These are phyloP conservation scores for Tethea ocularis DNA, from an alignment of 2,888 invertebrate species.

Conservation along the genomic window DNA sequence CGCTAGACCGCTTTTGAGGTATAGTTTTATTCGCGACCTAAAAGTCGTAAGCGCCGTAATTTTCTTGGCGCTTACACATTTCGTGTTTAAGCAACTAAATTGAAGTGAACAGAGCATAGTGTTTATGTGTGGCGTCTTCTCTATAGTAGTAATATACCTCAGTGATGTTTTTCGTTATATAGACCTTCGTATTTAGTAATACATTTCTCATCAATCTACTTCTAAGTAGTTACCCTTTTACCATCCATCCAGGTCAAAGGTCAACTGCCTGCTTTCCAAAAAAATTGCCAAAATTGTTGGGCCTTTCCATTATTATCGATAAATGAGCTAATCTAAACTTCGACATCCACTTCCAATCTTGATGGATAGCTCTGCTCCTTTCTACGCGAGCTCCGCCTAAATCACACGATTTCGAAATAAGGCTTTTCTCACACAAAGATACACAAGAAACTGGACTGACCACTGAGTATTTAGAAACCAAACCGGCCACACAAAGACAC, in stretches of 20 bases:
- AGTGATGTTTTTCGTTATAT: not conserved
- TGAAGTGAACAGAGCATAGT: too few relatives aligned
- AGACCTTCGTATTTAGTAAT: not conserved
- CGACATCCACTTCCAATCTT: not conserved
- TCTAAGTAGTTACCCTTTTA: not conserved
- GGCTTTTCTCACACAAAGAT: too few relatives aligned
- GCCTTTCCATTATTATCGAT: slow-evolving; percentile 1
- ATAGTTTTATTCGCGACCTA: too few relatives aligned
- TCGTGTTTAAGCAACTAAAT: too few relatives aligned
- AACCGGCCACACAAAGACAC: too few relatives aligned
- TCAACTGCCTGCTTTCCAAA: not conserved
- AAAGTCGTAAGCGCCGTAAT: too few relatives aligned
- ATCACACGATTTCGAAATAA: not conserved
- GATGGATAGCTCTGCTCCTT: not conserved
- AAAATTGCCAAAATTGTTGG: not conserved
- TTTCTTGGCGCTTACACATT: too few relatives aligned
- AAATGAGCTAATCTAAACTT: slow-evolving; percentile 3
- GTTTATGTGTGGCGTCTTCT: too few relatives aligned
- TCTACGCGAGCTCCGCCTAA: not conserved
- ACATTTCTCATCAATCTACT: not conserved
- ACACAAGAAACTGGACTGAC: too few relatives aligned
- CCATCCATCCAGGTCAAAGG: not conserved
- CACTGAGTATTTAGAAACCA: too few relatives aligned
- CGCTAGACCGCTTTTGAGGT: too few relatives aligned
- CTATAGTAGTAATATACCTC: too few relatives aligned